Evolutionary conservation across 2,888 invertebrate genomes (phyloP), one percentile per base, ranked within the genome.

Genomic region (Amphipyra berbera): DNA sequence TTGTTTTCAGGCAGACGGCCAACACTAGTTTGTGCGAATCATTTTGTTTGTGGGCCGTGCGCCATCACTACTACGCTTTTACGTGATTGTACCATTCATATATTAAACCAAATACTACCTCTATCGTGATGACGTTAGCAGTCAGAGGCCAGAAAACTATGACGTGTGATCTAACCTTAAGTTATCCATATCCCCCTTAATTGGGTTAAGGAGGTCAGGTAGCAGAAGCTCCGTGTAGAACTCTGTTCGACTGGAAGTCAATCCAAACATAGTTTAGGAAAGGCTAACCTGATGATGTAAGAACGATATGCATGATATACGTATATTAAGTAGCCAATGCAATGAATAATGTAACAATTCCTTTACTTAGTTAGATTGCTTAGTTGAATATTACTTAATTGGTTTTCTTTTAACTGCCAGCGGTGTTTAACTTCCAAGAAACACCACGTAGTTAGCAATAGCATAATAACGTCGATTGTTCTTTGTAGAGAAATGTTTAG

Each of bases 1-100:
- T 14, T 27, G 54, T 58, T 61, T 68, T 54, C 50, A 58, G 76
- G 78, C 78, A 71, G 6, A 6, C n/a, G 37, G 75, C 78, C 76
- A 76, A 67, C 50, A 37, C 46, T 21, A 55, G 30, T 59, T 55
- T 52, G 38, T 54, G 46, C 55, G 45, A 45, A 56, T 62, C 58
- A 66, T 53, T 61, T 54, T 15, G n/a, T 57, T 47, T 55, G 59
- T 59, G 63, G 53, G 59, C 59, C 21, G 40, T 21, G 12, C 45
- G 62, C 75, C 64, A 57, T 54, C 38, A 41, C 55, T 75, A 72
- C 64, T 75, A 72, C 44, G 44, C 15, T 63, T 41, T 6, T 68
- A 71, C 58, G 33, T 13, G 27, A 46, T 41, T 38, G 30, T 30
- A 14, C 60, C 76, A 75, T 72, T 72, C 71, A 63, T 53, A 42